These are phyloP conservation scores for Zenarchopterus dispar DNA, from an alignment of 2,797 vertebrate species.

Conservation along the genomic window DNA sequence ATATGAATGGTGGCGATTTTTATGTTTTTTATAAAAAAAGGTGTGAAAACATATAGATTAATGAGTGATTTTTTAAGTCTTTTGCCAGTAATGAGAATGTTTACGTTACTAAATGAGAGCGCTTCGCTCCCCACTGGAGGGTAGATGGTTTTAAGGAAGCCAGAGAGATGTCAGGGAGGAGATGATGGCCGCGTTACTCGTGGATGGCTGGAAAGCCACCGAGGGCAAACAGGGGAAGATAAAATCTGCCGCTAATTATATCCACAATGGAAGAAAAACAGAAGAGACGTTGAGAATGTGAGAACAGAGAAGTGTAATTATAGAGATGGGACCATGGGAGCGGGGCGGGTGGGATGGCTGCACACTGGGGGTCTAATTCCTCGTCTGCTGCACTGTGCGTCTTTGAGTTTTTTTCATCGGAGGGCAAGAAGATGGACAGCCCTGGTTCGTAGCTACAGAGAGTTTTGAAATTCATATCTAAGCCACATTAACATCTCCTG, in stretches of 20 bases:
- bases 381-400: conserved; percentile 17
- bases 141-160: conserved; percentile 2
- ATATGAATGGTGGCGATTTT: no score
- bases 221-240: conserved; percentile 36
- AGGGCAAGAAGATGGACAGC: conserved; percentile 31
- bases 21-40: no score
- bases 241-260: conserved; percentile 64
- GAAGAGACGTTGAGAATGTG: conserved; percentile 39
- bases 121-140: background rate
- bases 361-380: conserved; percentile 59
- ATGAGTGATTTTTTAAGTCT: no score
- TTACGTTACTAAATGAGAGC: background rate
- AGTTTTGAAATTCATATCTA: conserved; percentile 52
- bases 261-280: conserved; percentile 71
- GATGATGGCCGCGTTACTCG: conserved; percentile 2
- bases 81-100: background rate
- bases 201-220: conserved; percentile 35
- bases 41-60: no score
- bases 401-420: conserved; percentile 42
- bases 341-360: conserved; percentile 49
- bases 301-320: conserved; percentile 68
- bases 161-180: background rate
- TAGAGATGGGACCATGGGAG: conserved; percentile 51
- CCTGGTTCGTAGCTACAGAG: conserved; percentile 30
- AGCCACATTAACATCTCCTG: conserved; percentile 15